Conservation (phyloP, 1,140 invertebrate species). For the Solenopsis invicta region DNA sequence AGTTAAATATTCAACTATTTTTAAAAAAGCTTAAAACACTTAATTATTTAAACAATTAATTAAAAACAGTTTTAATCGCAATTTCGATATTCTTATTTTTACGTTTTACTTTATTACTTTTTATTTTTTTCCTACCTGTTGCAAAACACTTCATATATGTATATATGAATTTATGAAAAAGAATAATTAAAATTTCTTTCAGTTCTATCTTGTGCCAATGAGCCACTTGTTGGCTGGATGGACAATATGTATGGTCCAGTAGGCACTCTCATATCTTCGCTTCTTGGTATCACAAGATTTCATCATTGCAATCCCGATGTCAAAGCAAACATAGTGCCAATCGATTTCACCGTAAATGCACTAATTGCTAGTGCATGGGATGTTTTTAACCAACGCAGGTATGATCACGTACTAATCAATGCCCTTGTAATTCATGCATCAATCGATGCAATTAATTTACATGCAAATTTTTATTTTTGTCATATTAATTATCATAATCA, state of each 20-base stretch:
- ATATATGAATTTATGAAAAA: background rate
- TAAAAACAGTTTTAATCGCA: too few species aligned
- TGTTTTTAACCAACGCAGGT: constrained; percentile 84
- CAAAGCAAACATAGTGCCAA: constrained; percentile 92
- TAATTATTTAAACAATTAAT: too few species aligned
- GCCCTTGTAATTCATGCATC: too few species aligned
- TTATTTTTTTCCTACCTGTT: too few species aligned
- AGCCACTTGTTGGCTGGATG: constrained; percentile 92
- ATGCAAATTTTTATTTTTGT: background rate
- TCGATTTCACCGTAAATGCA: constrained; percentile 92
- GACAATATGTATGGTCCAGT: constrained; percentile 94
- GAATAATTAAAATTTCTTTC: constrained; percentile 46
- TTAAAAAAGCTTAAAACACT: too few species aligned
- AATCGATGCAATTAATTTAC: too few species aligned
- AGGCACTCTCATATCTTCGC: constrained; percentile 87
- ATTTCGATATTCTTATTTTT: too few species aligned
- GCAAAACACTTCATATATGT: too few species aligned
- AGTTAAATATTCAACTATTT: too few species aligned
- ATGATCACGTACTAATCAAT: background rate
- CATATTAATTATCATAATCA: background rate
- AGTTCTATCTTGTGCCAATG: constrained; percentile 92
- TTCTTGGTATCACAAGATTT: constrained; percentile 90
- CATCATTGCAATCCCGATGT: constrained; percentile 85
- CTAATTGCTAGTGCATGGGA: constrained; percentile 92
- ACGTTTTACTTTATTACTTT: too few species aligned